Evolutionary conservation across 2,888 invertebrate species (phyloP).

Genomic region (Perithous albicinctus): DNA sequence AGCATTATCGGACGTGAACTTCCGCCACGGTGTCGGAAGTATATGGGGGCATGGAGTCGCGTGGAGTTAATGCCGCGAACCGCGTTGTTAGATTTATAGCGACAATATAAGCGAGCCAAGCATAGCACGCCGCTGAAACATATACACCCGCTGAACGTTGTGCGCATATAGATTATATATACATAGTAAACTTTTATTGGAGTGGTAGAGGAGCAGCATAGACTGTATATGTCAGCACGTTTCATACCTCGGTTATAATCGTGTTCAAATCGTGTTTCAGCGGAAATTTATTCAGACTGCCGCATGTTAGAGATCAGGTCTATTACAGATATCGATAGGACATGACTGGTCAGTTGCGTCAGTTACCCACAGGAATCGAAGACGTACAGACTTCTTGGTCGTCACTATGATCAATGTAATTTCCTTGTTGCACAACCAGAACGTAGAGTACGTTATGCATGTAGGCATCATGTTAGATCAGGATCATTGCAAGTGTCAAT

Average conservation of each 20-base stretch:
- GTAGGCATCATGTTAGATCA: no score
- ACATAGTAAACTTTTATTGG: conserved; percentile 12
- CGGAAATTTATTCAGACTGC: background rate
- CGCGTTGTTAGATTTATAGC: conserved; percentile 80
- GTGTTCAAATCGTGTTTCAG: background rate
- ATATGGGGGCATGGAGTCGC: conserved; percentile 66
- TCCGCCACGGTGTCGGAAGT: conserved; percentile 77
- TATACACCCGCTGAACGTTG: conserved; percentile 46
- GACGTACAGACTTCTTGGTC: no score
- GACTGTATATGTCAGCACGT: conserved; percentile 36
- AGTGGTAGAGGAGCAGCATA: conserved; percentile 3
- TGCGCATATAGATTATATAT: conserved; percentile 23
- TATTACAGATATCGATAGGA: no score
- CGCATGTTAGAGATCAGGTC: background rate
- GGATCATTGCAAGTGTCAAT: no score
- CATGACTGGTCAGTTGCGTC: no score
- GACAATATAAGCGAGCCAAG: conserved; percentile 78
- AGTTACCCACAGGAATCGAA: no score
- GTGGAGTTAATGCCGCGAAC: conserved; percentile 76
- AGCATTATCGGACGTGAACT: conserved; percentile 75
- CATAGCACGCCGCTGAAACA: conserved; percentile 62
- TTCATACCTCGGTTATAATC: background rate
- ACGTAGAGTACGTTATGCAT: no score
- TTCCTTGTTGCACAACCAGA: no score
- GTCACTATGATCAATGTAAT: no score